phyloP scores from a whole-genome alignment of 2,113 vertebrate genomes.

The Sinocyclocheilus grahami region DNA sequence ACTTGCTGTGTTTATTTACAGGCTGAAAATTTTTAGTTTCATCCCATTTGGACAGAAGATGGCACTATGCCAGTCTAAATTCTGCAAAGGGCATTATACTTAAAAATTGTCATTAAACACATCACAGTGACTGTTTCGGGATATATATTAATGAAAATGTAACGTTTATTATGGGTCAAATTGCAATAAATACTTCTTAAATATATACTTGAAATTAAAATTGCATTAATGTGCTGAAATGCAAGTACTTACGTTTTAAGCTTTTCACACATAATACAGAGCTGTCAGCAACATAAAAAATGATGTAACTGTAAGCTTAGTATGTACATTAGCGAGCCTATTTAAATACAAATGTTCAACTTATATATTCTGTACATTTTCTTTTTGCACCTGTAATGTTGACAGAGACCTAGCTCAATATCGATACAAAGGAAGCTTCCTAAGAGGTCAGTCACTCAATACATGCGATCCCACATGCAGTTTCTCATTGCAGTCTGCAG shows the following conservation, averaged over 20 bases:
- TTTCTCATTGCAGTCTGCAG: background rate
- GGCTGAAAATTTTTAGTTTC: no score
- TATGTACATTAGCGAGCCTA: background rate
- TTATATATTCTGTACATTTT: background rate
- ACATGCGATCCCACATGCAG: background rate
- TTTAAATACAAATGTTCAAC: background rate
- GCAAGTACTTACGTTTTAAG: background rate
- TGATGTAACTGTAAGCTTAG: background rate
- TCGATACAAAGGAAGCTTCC: background rate
- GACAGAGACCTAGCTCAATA: background rate
- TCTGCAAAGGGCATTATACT: no score
- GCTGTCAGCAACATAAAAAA: background rate
- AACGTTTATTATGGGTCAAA: no score
- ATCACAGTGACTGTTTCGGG: background rate
- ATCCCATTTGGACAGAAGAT: no score
- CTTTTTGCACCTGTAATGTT: background rate
- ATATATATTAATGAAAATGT: background rate
- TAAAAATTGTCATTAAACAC: background rate
- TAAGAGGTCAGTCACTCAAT: background rate
- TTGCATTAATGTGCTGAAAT: background rate
- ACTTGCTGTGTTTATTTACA: no score
- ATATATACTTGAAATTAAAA: background rate
- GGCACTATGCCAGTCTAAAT: no score
- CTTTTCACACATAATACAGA: background rate
- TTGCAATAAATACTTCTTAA: no score